Base-by-base conservation (phyloP, 2,888 invertebrate genomes). In the Rotaria magnacalcarata region DNA sequence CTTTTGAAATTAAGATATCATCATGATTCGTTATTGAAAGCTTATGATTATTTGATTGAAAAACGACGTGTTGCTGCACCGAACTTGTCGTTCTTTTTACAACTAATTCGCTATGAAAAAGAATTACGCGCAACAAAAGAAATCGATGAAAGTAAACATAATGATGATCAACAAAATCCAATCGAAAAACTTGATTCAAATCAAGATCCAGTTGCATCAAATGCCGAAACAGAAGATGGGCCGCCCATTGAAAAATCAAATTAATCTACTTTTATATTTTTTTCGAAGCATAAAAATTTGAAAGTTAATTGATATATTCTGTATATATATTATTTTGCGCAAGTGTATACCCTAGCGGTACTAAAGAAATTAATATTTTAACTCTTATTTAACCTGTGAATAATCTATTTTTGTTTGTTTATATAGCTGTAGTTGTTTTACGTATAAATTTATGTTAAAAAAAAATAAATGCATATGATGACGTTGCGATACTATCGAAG, bases 111-210 rank as follows among this genome's bases (percentile, higher is more conserved):
- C 5, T 80, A 80, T 80, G 80, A 80, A 47, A 43, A 80, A 80
- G 80, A 80, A 80, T 11, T 80, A 47, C 43, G 80, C 4, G n/a
- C 47, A 24, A 80, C 80, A 24, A 80, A 80, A 43, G 80, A 80
- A 80, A 80, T 80, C 1, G 80, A 80, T n/a, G 47, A 43, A n/a
- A 47, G 8, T 21, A 80, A 80, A 80, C n/a, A 47, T 47, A 67
- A 67, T 34, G 67, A 67, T 67, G 80, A 80, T 47, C 47, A 47
- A 47, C 47, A 80, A 47, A 80, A 80, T 80, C 80, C 80, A 80
- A 47, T 80, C n/a, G 47, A 43, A 47, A 80, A 24, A 6, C 4
- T 80, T n/a, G 47, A 80, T 43, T 24, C 47, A 14, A 80, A 80
- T 67, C 47, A 80, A 80, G n/a, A n/a, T 24, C 4, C 43, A 10